Conservation (phyloP, 2,113 vertebrate species). For the Casuarius casuarius region DNA sequence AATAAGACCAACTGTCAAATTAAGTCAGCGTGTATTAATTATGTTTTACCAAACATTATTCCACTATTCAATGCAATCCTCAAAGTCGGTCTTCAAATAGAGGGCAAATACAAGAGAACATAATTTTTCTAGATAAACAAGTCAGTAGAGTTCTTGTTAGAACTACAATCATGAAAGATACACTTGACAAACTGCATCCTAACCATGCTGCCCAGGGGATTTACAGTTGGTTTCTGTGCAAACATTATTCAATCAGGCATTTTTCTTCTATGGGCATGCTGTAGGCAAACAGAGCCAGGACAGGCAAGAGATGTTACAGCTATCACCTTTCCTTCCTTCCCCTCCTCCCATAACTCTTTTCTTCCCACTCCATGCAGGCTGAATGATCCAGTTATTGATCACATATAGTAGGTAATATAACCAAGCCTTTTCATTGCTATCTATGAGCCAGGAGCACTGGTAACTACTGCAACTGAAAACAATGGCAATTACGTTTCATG, state of each 20-base stretch:
- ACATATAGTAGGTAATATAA: neutral
- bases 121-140: neutral
- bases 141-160: neutral
- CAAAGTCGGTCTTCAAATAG: neutral
- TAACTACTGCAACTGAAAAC: neutral
- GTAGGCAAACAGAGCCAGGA: neutral
- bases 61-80: slow-evolving; percentile 7
- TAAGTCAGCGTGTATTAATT: slow-evolving; percentile 51
- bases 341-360: neutral
- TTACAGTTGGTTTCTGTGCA: neutral
- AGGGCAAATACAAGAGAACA: neutral
- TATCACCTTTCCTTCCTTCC: neutral
- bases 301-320: neutral
- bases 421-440: neutral
- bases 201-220: neutral
- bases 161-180: neutral
- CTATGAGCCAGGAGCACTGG: neutral
- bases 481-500: neutral
- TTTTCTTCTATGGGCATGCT: neutral
- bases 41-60: slow-evolving; percentile 45
- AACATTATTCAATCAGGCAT: neutral
- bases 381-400: slow-evolving; percentile 15
- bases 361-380: neutral
- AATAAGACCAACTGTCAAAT: neutral
- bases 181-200: neutral